Base-by-base conservation (phyloP, 2,888 invertebrate species). In the Maniola hyperantus region DNA sequence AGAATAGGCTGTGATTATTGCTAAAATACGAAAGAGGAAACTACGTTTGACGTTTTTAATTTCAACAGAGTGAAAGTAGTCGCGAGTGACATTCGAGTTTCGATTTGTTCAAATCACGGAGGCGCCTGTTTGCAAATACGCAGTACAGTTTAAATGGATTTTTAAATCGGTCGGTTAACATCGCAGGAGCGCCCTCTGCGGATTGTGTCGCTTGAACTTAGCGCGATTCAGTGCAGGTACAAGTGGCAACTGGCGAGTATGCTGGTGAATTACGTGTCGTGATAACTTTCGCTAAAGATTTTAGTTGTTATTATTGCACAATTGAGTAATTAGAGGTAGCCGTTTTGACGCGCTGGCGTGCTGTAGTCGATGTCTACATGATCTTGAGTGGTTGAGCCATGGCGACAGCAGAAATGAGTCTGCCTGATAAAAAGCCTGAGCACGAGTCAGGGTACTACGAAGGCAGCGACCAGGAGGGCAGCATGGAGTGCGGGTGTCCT, bases 371-470 rank as follows among this genome's bases (percentile, higher is more conserved):
- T 70, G 74, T 72, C 85, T 88, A 82, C 87, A 90, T 90, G 91
- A 83, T 89, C 80, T 81, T 87, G 82, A 79, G 82, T 80, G 84
- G 82, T 77, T 90, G 80, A 91, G 81, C 89, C 89, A 91, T 92
- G 91, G 91, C 91, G 73, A 88, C 88, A 79, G 87, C 84, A 80
- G 93, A 93, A 81, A 94, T 94, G 94, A 93, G 92, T 80, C 87
- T 93, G 75, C 94, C 94, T 75, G 91, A 92, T 79, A 95, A 95
- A 77, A 94, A 94, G 77, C 93, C 94, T 75, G 95, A 95, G 76
- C 95, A 96, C 93, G 97, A 97, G 92, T 96, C 96, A 85, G 96
- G 96, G 72, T 97, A 96, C 84, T 97, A 96, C 93, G 96, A 96
- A 88, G 96, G 96, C 76, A 95, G 94, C 83, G 93, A 94, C 79